Conservation (phyloP, 1,140 invertebrate species). For the Venturia canescens region DNA sequence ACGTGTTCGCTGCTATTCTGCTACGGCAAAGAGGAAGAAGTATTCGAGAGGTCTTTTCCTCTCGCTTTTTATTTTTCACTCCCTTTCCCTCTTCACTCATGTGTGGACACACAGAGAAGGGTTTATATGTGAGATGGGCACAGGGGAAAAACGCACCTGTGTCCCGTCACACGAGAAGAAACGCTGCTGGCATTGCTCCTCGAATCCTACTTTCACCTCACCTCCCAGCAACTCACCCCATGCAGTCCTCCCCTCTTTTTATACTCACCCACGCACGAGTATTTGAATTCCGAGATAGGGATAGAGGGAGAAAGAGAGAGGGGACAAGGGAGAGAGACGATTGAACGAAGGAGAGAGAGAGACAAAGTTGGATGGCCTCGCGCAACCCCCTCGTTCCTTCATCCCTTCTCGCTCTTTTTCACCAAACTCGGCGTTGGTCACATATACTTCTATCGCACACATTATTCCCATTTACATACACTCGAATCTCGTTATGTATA, state of each 20-base stretch:
- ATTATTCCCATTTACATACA: slow-evolving; percentile 46
- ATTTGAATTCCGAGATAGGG: slow-evolving; percentile 21
- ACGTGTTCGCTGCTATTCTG: slow-evolving; percentile 42
- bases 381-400: slow-evolving; percentile 17
- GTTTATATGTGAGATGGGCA: background rate
- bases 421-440: slow-evolving; percentile 48
- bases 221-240: slow-evolving; percentile 21
- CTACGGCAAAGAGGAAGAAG: slow-evolving; percentile 37
- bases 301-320: background rate
- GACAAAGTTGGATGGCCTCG: slow-evolving; percentile 5
- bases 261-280: slow-evolving; percentile 8
- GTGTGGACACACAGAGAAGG: slow-evolving; percentile 4
- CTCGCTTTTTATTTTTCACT: slow-evolving; percentile 25
- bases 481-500: slow-evolving; percentile 29
- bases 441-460: slow-evolving; percentile 41
- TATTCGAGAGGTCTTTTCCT: background rate
- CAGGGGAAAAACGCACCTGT: slow-evolving; percentile 52
- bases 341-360: slow-evolving; percentile 12
- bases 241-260: background rate
- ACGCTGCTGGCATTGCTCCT: slow-evolving; percentile 27
- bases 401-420: slow-evolving; percentile 29
- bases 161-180: slow-evolving; percentile 44
- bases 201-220: background rate
- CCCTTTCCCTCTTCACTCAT: slow-evolving; percentile 12
- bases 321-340: background rate